A percentile compares a stretch with the other conserved stretches of the same genome.
phyloP scores from a whole-genome alignment of 2,113 vertebrate species.

The Epinephelus lanceolatus region DNA sequence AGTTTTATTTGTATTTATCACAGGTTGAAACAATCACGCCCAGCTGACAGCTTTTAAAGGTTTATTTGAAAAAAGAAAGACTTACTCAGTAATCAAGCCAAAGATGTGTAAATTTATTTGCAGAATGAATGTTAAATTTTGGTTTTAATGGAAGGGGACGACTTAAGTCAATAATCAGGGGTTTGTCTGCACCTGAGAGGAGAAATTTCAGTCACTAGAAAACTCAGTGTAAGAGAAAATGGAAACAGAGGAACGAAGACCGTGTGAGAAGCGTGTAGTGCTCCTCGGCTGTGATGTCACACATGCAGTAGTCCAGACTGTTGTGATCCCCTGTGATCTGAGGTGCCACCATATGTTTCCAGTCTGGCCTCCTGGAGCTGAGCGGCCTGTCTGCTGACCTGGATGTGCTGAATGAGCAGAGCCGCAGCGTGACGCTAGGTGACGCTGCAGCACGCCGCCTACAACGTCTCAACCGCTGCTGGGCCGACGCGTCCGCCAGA shows the following conservation, averaged over 20 bases:
- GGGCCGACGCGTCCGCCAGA: slow-evolving; percentile 83
- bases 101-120: neutral
- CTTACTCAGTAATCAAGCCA: neutral
- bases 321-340: slow-evolving; percentile 28
- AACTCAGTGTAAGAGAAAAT: neutral
- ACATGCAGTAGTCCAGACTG: slow-evolving; percentile 4
- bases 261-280: neutral
- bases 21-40: neutral
- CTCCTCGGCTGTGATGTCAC: neutral
- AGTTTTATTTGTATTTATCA: neutral
- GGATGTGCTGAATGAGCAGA: slow-evolving; percentile 90
- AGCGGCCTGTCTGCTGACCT: slow-evolving; percentile 86
- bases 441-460: slow-evolving; percentile 84
- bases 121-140: neutral
- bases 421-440: slow-evolving; percentile 85
- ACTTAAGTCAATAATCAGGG: neutral
- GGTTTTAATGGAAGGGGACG: neutral
- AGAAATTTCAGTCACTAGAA: neutral
- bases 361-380: slow-evolving; percentile 86
- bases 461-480: slow-evolving; percentile 86
- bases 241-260: neutral
- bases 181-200: neutral
- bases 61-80: no score
- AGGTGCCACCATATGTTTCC: slow-evolving; percentile 45
- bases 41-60: neutral